A percentile compares a stretch with the other conserved stretches of the same genome.
Evolutionary conservation across 1,140 invertebrate species (phyloP).

Genomic region (Octopus sinensis): DNA sequence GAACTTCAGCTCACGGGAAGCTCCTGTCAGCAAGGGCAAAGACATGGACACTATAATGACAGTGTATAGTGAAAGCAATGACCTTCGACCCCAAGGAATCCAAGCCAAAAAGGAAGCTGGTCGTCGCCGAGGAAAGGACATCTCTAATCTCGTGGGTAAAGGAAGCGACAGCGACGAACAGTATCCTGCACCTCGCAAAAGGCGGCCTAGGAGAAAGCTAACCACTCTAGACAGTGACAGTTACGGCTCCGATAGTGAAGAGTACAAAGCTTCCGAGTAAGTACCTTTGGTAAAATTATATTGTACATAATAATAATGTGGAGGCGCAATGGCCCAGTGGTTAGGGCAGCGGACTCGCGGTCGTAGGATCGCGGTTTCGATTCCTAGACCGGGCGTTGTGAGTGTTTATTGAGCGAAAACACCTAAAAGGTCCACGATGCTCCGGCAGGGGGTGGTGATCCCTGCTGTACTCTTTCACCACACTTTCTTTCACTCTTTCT

Average conservation of each 20-base stretch:
- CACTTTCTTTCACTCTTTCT: too few relatives aligned
- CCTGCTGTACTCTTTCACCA: too few relatives aligned
- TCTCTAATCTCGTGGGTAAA: conserved; percentile 77
- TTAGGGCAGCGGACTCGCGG: too few relatives aligned
- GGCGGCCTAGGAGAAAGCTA: conserved; percentile 32
- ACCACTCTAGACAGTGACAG: conserved; percentile 49
- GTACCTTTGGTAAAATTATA: not conserved
- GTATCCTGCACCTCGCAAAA: conserved; percentile 27
- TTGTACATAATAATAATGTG: too few relatives aligned
- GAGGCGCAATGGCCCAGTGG: too few relatives aligned
- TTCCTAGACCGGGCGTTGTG: too few relatives aligned
- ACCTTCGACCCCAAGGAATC: conserved; percentile 2
- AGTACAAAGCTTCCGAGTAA: conserved; percentile 23
- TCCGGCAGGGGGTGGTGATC: too few relatives aligned
- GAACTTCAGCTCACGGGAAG: not conserved
- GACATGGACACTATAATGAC: conserved; percentile 6
- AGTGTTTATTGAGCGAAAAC: too few relatives aligned
- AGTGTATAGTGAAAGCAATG: not conserved
- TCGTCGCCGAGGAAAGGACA: conserved; percentile 76
- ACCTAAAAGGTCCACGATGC: too few relatives aligned
- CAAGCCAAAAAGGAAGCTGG: conserved; percentile 1
- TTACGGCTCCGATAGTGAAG: conserved; percentile 36
- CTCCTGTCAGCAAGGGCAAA: not conserved
- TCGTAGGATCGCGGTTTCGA: too few relatives aligned
- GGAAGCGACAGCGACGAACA: conserved; percentile 32